Base-by-base conservation (phyloP, 2,888 invertebrate genomes). In the Cheilosia variabilis region DNA sequence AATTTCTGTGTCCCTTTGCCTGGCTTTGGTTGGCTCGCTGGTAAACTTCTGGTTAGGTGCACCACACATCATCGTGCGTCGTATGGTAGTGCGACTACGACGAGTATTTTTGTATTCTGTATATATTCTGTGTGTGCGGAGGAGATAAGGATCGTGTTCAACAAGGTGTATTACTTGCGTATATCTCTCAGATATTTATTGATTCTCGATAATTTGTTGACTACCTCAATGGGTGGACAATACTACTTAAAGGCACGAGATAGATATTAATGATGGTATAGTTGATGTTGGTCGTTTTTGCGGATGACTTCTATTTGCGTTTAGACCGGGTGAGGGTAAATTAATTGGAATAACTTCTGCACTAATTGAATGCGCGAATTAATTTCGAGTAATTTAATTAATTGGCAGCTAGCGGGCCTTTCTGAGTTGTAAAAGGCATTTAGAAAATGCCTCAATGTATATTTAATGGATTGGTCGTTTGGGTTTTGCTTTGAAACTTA, bases 141-240 rank as follows among this genome's bases (percentile, higher is more conserved):
- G 88, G 88, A 90, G 92, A 92, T 92, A 92, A 92, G 90, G 90
- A 92, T 92, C 92, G 90, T 92, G 92, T 92, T 90, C 91, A 91
- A 92, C 92, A 92, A 91, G 91, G 90, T 92, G 92, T 92, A 91
- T 92, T 92, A 92, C 89, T 89, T 90, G 89, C 89, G 89, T 89
- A 89, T 90, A 88, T 89, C 88, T 86, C 72, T 77, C 71, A 77
- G 89, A 91, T 91, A 92, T 92, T 92, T 92, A 92, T 92, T 91
- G 91, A 89, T 90, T 90, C 90, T 90, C 88, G 90, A 90, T 91
- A 90, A 90, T 90, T 90, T 90, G 91, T 89, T 92, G 91, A 92
- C 91, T 92, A 92, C 91, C 91, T 91, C 91, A 91, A 92, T 91
- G 91, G 90, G 91, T 90, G 91, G 82, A 87, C 81, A 86, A 80